Percentiles rank a stretch among this genome's conserved stretches.
Conservation (phyloP, 2,113 vertebrate species). For the Leptobrachium leishanense region DNA sequence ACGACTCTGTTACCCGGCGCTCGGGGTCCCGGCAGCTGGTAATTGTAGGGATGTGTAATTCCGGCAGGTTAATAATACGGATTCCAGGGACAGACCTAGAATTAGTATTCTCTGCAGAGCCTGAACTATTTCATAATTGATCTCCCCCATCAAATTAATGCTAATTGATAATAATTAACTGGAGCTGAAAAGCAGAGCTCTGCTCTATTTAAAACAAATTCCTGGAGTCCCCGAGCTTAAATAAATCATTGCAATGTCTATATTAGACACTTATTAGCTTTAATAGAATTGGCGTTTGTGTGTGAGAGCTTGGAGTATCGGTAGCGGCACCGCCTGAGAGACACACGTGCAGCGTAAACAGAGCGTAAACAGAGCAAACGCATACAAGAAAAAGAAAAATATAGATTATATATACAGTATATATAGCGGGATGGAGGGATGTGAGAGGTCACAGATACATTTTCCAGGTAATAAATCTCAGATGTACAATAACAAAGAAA, state of each 20-base stretch:
- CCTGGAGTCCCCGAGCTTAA: constrained; percentile 36
- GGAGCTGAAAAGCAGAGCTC: constrained; percentile 25
- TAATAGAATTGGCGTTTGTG: constrained; percentile 34
- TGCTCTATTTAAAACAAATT: constrained; percentile 48
- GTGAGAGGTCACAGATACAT: too few relatives aligned
- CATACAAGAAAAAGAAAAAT: neutral
- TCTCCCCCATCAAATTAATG: constrained; percentile 46
- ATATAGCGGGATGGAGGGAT: too few relatives aligned
- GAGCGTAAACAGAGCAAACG: constrained; percentile 30
- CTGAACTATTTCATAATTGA: constrained; percentile 43
- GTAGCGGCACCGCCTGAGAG: constrained; percentile 14
- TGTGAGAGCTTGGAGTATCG: constrained; percentile 16
- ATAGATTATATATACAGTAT: neutral
- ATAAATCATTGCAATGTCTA: constrained; percentile 46
- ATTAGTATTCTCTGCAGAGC: constrained; percentile 35
- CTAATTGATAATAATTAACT: constrained; percentile 48
- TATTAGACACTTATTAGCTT: constrained; percentile 37
- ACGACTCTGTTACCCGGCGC: neutral
- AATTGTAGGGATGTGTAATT: neutral
- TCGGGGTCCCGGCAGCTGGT: neutral
- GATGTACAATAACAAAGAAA: too few relatives aligned
- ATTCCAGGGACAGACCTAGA: neutral
- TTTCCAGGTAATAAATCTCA: too few relatives aligned
- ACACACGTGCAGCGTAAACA: neutral
- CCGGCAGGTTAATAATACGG: constrained; percentile 15